These are phyloP conservation scores for Menura novaehollandiae DNA, from an alignment of 2,113 vertebrate species.

Conservation along the genomic window DNA sequence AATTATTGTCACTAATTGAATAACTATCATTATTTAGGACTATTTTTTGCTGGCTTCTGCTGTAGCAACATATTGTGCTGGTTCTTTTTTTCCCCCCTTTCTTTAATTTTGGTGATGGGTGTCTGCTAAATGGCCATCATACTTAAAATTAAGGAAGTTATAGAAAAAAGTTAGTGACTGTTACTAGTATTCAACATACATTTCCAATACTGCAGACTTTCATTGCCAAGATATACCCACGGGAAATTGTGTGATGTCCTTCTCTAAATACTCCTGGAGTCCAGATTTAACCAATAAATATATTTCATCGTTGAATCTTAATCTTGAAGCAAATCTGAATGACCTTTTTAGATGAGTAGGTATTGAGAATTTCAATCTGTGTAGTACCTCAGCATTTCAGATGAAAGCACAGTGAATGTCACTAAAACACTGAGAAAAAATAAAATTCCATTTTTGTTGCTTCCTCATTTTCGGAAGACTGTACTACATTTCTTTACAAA, in stretches of 20 bases:
- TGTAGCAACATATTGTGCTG: neutral
- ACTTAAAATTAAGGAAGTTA: neutral
- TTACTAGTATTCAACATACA: neutral
- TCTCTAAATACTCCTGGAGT: conserved; percentile 4
- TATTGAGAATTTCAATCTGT: neutral
- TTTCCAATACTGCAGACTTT: neutral
- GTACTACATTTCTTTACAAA: neutral
- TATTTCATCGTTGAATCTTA: neutral
- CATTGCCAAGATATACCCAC: neutral
- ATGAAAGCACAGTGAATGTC: neutral
- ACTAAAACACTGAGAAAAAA: neutral
- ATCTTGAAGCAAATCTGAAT: neutral
- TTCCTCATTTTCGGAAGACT: neutral
- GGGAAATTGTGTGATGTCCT: neutral
- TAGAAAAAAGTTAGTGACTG: neutral
- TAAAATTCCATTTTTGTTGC: neutral
- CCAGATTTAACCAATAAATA: neutral
- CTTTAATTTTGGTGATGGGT: neutral
- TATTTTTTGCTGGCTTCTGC: neutral
- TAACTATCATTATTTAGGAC: neutral
- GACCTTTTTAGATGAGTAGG: neutral
- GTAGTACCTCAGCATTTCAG: neutral
- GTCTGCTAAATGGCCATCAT: neutral
- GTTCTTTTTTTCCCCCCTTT: neutral
- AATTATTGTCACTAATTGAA: neutral